Conservation (phyloP, 2,113 vertebrate genomes). For the Ageneiosus marmoratus region DNA sequence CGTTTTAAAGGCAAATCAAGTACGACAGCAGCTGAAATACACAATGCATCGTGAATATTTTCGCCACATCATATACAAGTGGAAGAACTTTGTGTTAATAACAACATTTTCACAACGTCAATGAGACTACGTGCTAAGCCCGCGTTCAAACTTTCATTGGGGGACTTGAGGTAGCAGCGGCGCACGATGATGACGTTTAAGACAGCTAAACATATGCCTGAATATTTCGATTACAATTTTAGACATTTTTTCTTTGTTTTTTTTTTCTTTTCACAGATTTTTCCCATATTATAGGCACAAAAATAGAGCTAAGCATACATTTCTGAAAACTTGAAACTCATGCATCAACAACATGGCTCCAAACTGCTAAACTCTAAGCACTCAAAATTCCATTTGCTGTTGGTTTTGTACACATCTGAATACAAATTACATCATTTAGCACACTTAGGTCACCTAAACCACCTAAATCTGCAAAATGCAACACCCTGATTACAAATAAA, state of each 20-base stretch:
- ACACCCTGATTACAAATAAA: too few species aligned
- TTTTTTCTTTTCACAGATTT: neutral
- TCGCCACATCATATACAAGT: neutral
- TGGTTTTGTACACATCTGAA: too few species aligned
- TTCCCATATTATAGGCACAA: neutral
- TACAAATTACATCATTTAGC: too few species aligned
- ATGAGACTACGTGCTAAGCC: conserved; percentile 44
- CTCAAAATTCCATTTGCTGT: too few species aligned
- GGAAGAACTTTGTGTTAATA: neutral
- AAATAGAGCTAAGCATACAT: neutral
- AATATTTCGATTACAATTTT: neutral
- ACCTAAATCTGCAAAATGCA: too few species aligned
- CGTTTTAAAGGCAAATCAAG: neutral
- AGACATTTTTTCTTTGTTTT: too few species aligned
- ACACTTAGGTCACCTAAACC: too few species aligned
- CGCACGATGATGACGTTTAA: conserved; percentile 51
- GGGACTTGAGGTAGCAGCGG: conserved; percentile 55
- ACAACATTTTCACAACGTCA: conserved; percentile 45
- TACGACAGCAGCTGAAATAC: neutral
- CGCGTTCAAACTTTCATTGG: conserved; percentile 56
- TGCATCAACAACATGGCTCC: too few species aligned
- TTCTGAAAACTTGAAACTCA: too few species aligned
- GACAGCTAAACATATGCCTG: neutral
- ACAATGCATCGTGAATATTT: neutral
- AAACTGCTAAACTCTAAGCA: too few species aligned